Percentiles rank a stretch among this genome's conserved stretches.
Conservation (phyloP, 2,888 invertebrate genomes). For the Drosophila vallismaia region DNA sequence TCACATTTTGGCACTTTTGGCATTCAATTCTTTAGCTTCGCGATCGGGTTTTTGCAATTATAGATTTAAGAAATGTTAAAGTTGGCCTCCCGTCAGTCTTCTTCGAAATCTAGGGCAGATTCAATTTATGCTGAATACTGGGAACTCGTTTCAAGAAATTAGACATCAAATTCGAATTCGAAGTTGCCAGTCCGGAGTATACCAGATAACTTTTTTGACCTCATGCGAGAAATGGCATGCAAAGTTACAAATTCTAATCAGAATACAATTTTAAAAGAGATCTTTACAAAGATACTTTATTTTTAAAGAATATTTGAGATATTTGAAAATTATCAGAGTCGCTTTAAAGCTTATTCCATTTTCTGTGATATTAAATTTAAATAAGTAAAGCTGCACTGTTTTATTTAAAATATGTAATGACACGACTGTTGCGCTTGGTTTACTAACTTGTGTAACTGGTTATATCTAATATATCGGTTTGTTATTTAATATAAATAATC, state of each 20-base stretch:
- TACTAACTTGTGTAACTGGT: neutral
- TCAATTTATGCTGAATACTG: conserved; percentile 30
- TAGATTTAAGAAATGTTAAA: conserved; percentile 26
- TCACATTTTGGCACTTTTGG: conserved; percentile 61
- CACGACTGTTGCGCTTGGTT: neutral
- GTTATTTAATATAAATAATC: neutral
- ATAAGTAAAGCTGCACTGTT: neutral
- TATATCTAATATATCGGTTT: neutral
- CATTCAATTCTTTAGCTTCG: conserved; percentile 50
- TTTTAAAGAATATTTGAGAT: neutral
- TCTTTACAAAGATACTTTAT: neutral
- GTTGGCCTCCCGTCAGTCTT: conserved; percentile 28
- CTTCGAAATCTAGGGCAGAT: conserved; percentile 41
- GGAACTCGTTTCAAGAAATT: conserved; percentile 36
- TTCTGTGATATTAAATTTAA: neutral
- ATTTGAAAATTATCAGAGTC: too few relatives aligned
- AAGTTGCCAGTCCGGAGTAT: neutral
- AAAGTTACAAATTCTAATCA: neutral
- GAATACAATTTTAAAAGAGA: neutral
- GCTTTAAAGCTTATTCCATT: too few relatives aligned
- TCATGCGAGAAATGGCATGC: neutral
- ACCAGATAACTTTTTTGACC: neutral
- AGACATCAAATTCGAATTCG: neutral
- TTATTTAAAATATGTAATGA: neutral
- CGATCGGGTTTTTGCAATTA: conserved; percentile 29